phyloP scores from a whole-genome alignment of 2,888 invertebrate genomes.

The Eustalomyia histrio region DNA sequence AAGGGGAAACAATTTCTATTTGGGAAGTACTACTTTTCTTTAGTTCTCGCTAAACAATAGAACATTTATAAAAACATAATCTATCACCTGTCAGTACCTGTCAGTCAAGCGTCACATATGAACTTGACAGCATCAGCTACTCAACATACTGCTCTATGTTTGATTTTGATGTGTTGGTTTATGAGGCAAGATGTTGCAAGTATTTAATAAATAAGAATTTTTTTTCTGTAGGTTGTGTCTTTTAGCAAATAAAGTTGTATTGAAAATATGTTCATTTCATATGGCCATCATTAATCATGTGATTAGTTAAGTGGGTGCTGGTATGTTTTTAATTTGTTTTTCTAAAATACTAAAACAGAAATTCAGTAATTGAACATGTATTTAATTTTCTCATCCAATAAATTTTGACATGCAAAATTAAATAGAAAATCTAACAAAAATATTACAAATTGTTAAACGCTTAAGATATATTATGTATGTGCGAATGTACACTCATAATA shows the following conservation, averaged over 20 bases:
- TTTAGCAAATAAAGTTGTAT: constrained; percentile 25
- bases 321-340: constrained; percentile 25
- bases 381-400: constrained; percentile 39
- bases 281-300: constrained; percentile 70
- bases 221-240: constrained; percentile 19
- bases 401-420: constrained; percentile 37
- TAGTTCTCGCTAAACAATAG: constrained; percentile 19
- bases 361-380: background rate
- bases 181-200: constrained; percentile 60
- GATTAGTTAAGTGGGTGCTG: constrained; percentile 70
- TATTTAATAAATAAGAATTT: constrained; percentile 5
- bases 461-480: too few species aligned
- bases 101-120: constrained; percentile 77
- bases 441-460: too few species aligned
- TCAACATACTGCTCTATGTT: constrained; percentile 12
- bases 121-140: constrained; percentile 73
- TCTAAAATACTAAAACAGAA: background rate
- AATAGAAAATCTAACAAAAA: too few species aligned
- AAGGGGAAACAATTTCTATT: constrained; percentile 8
- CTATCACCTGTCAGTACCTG: constrained; percentile 80
- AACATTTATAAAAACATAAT: constrained; percentile 70
- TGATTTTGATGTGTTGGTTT: background rate
- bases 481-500: too few species aligned
- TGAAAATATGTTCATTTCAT: constrained; percentile 47
- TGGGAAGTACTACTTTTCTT: background rate